Evolutionary conservation across 2,113 vertebrate species (phyloP).

Genomic region (Cheirogaleus medius): DNA sequence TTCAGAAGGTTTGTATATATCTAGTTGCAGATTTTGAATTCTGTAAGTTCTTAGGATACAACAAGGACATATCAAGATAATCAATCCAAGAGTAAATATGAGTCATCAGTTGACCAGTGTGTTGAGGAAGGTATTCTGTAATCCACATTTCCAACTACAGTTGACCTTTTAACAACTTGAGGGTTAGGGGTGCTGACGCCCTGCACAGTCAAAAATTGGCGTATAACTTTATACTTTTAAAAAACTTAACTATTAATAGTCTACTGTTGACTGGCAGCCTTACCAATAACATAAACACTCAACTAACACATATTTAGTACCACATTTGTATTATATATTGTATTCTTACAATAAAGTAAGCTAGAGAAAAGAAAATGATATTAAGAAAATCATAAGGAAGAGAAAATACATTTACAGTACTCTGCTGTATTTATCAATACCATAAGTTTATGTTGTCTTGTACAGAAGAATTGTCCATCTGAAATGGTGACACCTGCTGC

Average conservation of each 20-base stretch:
- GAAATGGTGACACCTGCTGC: too few relatives aligned
- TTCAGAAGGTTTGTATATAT: neutral
- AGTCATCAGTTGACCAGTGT: neutral
- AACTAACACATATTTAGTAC: too few relatives aligned
- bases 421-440: too few relatives aligned
- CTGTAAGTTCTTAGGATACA: neutral
- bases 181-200: neutral
- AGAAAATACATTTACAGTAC: too few relatives aligned
- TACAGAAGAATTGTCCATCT: too few relatives aligned
- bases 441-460: too few relatives aligned
- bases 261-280: neutral
- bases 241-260: neutral
- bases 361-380: too few relatives aligned
- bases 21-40: neutral
- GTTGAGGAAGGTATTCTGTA: neutral
- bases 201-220: neutral
- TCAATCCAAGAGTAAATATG: neutral
- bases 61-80: neutral
- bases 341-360: too few relatives aligned
- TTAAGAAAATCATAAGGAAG: too few relatives aligned
- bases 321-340: too few relatives aligned
- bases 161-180: neutral
- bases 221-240: neutral
- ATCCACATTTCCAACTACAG: neutral
- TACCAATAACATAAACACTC: too few relatives aligned